These are phyloP conservation scores for Buathra laborator DNA, from an alignment of 2,888 invertebrate species.

Conservation along the genomic window DNA sequence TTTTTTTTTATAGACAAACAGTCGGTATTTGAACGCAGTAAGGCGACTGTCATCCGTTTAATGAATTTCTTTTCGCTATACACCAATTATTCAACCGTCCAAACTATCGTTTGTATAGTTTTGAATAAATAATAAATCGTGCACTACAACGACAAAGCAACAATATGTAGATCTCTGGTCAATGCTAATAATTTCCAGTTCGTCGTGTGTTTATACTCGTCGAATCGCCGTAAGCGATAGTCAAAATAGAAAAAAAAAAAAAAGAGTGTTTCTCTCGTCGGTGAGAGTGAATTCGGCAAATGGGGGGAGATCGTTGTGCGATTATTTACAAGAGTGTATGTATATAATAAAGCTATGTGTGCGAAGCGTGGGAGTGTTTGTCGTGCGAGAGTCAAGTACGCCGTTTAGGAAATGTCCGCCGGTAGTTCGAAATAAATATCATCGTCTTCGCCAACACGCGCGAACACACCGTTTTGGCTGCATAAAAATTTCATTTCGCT, in stretches of 20 bases:
- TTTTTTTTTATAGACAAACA: neutral
- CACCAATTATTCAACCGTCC: neutral
- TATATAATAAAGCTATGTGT: conserved; percentile 9
- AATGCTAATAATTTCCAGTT: conserved; percentile 65
- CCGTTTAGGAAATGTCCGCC: neutral
- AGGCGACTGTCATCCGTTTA: neutral
- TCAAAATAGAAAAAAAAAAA: neutral
- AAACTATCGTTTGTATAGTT: neutral
- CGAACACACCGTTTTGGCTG: neutral
- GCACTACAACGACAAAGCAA: conserved; percentile 38
- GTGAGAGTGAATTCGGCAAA: conserved; percentile 8
- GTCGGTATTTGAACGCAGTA: neutral
- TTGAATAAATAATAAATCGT: conserved; percentile 17
- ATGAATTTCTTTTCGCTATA: neutral
- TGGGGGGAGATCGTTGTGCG: conserved; percentile 17
- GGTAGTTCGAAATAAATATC: conserved; percentile 26
- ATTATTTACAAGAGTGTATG: neutral
- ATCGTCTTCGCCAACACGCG: neutral
- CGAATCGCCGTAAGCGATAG: conserved; percentile 15
- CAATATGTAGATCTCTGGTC: conserved; percentile 55
- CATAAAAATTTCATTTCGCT: neutral
- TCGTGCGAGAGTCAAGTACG: conserved; percentile 30
- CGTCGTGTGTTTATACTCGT: conserved; percentile 28
- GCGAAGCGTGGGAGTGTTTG: conserved; percentile 32
- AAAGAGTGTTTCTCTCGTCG: neutral